These are phyloP conservation scores for Zeus faber DNA, from an alignment of 2,113 vertebrate species.

Conservation along the genomic window DNA sequence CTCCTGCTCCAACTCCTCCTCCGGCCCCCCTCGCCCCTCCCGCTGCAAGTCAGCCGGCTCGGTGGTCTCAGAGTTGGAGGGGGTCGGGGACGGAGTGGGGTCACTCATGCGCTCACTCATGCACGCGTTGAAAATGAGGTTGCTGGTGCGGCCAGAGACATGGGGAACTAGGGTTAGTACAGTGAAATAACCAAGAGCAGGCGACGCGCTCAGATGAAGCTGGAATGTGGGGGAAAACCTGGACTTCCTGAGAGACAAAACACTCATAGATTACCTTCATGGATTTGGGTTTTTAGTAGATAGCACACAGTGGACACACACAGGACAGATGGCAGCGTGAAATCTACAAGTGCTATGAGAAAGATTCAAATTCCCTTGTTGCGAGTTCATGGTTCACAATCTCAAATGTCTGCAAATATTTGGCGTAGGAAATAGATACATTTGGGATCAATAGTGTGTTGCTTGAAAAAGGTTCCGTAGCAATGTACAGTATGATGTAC, in stretches of 20 bases:
- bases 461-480: too few relatives aligned
- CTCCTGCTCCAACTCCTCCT: slow-evolving; percentile 84
- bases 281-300: not conserved
- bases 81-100: slow-evolving; percentile 96
- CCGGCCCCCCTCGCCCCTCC: slow-evolving; percentile 85
- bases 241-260: too few relatives aligned
- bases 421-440: too few relatives aligned
- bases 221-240: too few relatives aligned
- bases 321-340: slow-evolving; percentile 6
- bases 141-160: slow-evolving; percentile 95
- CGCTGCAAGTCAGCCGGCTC: slow-evolving; percentile 92
- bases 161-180: slow-evolving; percentile 91
- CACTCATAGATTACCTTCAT: too few relatives aligned
- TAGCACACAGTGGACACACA: slow-evolving; percentile 2
- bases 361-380: not conserved
- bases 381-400: not conserved
- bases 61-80: slow-evolving; percentile 95
- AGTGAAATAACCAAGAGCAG: too few relatives aligned
- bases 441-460: too few relatives aligned
- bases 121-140: slow-evolving; percentile 98
- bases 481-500: too few relatives aligned
- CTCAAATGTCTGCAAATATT: too few relatives aligned
- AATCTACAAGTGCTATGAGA: not conserved
- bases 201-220: too few relatives aligned
- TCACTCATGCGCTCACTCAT: slow-evolving; percentile 98